Conservation (phyloP, 2,888 invertebrate species). For the Kuschelorhynchus macadamiae region DNA sequence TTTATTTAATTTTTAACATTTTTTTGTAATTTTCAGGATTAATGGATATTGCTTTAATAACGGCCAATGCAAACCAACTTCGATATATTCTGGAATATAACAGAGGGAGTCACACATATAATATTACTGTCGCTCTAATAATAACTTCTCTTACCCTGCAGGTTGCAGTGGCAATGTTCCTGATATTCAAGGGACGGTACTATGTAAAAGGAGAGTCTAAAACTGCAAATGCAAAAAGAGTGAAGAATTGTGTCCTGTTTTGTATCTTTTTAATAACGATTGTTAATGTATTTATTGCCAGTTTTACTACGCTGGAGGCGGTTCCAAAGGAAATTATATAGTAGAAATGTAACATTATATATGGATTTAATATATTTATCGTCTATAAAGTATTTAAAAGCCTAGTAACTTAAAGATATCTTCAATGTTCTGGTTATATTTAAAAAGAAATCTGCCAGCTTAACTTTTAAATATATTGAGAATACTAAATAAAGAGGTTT, state of each 20-base stretch:
- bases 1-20: no score
- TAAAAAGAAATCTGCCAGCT: no score
- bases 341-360: slow-evolving; percentile 4
- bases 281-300: slow-evolving; percentile 78
- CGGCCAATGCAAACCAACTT: slow-evolving; percentile 80
- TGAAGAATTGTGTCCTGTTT: slow-evolving; percentile 76
- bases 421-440: no score
- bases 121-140: slow-evolving; percentile 73
- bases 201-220: slow-evolving; percentile 71
- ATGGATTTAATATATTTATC: neutral
- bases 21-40: slow-evolving; percentile 74
- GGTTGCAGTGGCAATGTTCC: slow-evolving; percentile 74
- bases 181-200: slow-evolving; percentile 75
- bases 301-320: slow-evolving; percentile 71
- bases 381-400: neutral
- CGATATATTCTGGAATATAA: slow-evolving; percentile 77
- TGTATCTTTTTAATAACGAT: slow-evolving; percentile 78
- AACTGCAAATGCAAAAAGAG: slow-evolving; percentile 68
- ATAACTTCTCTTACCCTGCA: slow-evolving; percentile 75
- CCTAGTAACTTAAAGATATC: no score
- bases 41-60: slow-evolving; percentile 80
- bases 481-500: no score
- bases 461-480: no score
- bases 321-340: slow-evolving; percentile 24
- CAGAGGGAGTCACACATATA: slow-evolving; percentile 72